Evolutionary conservation across 2,113 vertebrate species (phyloP).

Genomic region (Felis catus): DNA sequence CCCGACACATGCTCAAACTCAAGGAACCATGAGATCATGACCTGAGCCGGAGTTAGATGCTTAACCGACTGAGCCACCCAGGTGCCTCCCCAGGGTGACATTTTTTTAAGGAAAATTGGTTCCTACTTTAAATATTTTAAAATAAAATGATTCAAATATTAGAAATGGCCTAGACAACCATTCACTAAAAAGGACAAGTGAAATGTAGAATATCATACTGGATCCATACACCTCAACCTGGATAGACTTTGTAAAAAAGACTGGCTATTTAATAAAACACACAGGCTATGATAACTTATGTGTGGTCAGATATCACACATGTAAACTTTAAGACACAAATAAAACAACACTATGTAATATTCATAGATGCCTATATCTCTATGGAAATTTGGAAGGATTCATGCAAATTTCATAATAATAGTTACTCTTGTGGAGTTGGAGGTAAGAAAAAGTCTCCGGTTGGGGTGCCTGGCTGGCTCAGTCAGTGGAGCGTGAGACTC

Average conservation of each 20-base stretch:
- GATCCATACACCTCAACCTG: neutral
- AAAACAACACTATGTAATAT: neutral
- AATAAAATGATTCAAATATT: neutral
- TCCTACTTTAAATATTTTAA: constrained; percentile 30
- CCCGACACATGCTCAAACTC: no score
- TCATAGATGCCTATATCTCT: no score
- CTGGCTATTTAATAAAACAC: neutral
- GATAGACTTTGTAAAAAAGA: neutral
- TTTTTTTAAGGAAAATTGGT: neutral
- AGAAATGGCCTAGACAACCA: neutral
- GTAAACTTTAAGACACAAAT: neutral
- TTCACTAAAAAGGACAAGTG: neutral
- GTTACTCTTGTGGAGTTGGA: neutral
- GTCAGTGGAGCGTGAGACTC: neutral
- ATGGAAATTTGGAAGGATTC: neutral
- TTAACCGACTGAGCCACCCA: no score
- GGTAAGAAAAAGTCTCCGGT: neutral
- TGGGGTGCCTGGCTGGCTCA: neutral
- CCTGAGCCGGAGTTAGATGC: no score
- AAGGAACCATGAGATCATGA: no score
- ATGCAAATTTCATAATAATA: neutral
- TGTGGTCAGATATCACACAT: neutral
- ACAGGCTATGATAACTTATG: neutral
- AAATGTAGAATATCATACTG: neutral
- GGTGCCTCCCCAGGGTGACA: no score